Evolutionary conservation across 2,888 invertebrate species (phyloP).

Genomic region (Synanthedon vespiformis): DNA sequence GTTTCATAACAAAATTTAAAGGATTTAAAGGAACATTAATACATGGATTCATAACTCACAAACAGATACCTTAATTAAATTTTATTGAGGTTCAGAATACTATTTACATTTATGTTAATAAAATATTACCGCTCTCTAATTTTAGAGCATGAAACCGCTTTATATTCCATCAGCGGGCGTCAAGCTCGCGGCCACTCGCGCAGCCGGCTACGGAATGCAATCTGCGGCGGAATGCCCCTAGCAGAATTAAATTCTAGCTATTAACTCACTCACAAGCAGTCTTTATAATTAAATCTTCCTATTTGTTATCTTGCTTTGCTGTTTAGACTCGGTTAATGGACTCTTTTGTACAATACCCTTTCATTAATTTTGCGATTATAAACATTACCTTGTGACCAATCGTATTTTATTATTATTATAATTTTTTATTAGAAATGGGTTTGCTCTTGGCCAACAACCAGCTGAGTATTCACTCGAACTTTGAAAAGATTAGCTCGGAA

Average conservation of each 20-base stretch:
- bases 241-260: constrained; percentile 54
- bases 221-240: constrained; percentile 53
- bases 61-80: no score
- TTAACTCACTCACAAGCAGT: constrained; percentile 19
- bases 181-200: constrained; percentile 15
- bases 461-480: no score
- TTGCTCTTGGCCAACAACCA: no score
- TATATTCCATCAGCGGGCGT: constrained; percentile 31
- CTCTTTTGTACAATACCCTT: not conserved
- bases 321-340: constrained; percentile 6
- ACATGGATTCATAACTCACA: no score
- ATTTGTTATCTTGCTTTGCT: constrained; percentile 13
- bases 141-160: constrained; percentile 10
- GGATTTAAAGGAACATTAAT: no score
- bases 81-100: no score
- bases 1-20: no score
- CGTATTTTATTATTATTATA: no score
- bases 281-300: constrained; percentile 20
- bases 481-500: no score
- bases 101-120: not conserved
- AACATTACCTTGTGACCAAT: no score
- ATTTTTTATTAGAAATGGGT: no score
- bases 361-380: no score
- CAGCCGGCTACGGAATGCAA: constrained; percentile 54
- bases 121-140: not conserved